Percentiles rank a stretch among this genome's conserved stretches.
Conservation (phyloP, 2,888 invertebrate genomes). For the Euphydryas editha region DNA sequence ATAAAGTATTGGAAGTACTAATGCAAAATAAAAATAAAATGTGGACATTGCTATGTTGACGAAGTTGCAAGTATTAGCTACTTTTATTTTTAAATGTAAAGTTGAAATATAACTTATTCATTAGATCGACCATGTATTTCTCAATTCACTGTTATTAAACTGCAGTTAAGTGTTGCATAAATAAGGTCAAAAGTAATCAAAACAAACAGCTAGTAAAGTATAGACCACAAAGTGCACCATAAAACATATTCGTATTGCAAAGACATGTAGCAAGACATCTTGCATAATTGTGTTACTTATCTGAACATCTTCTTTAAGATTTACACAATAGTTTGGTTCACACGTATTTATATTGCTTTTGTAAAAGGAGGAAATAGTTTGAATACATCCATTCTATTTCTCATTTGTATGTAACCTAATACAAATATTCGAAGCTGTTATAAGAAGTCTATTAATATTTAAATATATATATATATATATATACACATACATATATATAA, state of each 20-base stretch:
- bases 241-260: slow-evolving; percentile 56
- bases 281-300: slow-evolving; percentile 63
- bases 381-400: background rate
- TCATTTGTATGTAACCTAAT: slow-evolving; percentile 4
- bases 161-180: slow-evolving; percentile 15
- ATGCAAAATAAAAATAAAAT: too few species aligned
- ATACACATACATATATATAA: too few species aligned
- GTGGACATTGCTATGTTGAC: too few species aligned
- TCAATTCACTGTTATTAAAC: slow-evolving; percentile 24
- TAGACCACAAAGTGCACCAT: slow-evolving; percentile 51
- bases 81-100: too few species aligned
- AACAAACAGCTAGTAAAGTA: slow-evolving; percentile 24
- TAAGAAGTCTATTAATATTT: too few species aligned
- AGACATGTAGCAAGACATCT: slow-evolving; percentile 47
- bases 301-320: slow-evolving; percentile 54
- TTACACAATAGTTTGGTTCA: slow-evolving; percentile 58
- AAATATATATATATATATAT: too few species aligned
- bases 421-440: too few species aligned
- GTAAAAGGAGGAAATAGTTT: slow-evolving; percentile 10
- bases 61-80: too few species aligned
- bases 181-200: slow-evolving; percentile 20
- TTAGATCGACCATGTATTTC: slow-evolving; percentile 9
- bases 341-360: slow-evolving; percentile 26
- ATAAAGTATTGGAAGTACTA: too few species aligned
- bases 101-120: too few species aligned